A percentile compares a stretch with the other conserved stretches of the same genome.
These are phyloP conservation scores for Leptocoma aspasia DNA, from an alignment of 2,113 vertebrate species.

Conservation along the genomic window DNA sequence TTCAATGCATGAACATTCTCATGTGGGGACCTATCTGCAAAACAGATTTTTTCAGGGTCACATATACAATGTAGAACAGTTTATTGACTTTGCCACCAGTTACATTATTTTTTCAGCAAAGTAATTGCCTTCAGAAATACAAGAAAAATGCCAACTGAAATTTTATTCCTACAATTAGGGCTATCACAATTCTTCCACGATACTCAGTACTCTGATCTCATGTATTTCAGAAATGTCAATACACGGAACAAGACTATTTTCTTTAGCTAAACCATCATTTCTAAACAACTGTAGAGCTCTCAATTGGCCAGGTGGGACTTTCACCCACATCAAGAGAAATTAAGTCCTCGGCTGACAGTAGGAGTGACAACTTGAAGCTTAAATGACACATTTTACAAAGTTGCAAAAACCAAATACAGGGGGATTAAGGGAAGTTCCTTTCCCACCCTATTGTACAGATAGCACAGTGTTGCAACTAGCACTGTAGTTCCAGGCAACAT, in stretches of 20 bases:
- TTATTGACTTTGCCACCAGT: not conserved
- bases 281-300: not conserved
- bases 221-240: not conserved
- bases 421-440: not conserved
- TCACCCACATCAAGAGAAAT: not conserved
- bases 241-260: not conserved
- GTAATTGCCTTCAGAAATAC: not conserved
- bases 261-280: not conserved
- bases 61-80: not conserved
- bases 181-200: not conserved
- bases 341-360: not conserved
- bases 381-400: not conserved
- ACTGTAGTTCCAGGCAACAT: not conserved
- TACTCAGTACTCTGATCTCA: not conserved
- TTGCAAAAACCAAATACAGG: not conserved
- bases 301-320: not conserved
- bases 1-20: not conserved
- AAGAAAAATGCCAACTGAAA: not conserved
- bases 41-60: not conserved
- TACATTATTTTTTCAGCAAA: not conserved
- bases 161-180: not conserved
- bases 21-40: not conserved
- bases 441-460: not conserved
- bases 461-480: not conserved
- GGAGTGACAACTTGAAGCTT: not conserved